Base-by-base conservation (phyloP, 2,113 vertebrate species). In the Conger conger region DNA sequence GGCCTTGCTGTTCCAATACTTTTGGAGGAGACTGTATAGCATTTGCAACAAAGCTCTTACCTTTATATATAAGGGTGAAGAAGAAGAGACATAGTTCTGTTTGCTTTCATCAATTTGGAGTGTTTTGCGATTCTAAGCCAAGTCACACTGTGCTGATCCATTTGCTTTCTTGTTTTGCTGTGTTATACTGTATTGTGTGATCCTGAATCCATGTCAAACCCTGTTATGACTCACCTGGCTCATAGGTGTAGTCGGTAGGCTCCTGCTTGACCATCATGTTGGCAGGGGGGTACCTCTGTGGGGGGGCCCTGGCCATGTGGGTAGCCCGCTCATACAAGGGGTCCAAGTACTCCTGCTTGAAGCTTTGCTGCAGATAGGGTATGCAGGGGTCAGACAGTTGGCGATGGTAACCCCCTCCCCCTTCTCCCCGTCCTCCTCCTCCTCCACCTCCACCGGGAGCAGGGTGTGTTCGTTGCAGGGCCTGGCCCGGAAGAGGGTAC, bases 231-330 rank as follows among this genome's bases (percentile, higher is more conserved):
- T 94, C 92, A 99, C 98, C 98, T 89, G 97, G 91, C 38, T 99
- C 97, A 0, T 97, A 97, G 89, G 94, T 11, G 87, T 96, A 97
- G 94, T 99, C 97, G 38, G 94, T 91, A 89, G 95, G 97, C 89
- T 99, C 98, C 94, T 99, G 98, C 93, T 99, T 99, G 85, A 99
- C 93, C 94, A 96, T 92, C 95, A 97, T 95, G 83, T 96, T 96
- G 53, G 94, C 94, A 9, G 94, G 94, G 42, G 96, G 95, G 92
- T 95, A 96, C 90, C 93, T 94, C 83, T 90, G 94, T 33, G 93
- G 92, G 76, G 92, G 90, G 73, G 91, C 89, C 0, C 93, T 95
- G 0, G 85, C 89, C 91, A 84, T 93, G 83, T 95, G 95, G 85
- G 90, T 88, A 0, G 93, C 96, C 54, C 92, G 95, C 89, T 99